Conservation (phyloP, 2,797 vertebrate species). For the Tragelaphus eurycerus region DNA sequence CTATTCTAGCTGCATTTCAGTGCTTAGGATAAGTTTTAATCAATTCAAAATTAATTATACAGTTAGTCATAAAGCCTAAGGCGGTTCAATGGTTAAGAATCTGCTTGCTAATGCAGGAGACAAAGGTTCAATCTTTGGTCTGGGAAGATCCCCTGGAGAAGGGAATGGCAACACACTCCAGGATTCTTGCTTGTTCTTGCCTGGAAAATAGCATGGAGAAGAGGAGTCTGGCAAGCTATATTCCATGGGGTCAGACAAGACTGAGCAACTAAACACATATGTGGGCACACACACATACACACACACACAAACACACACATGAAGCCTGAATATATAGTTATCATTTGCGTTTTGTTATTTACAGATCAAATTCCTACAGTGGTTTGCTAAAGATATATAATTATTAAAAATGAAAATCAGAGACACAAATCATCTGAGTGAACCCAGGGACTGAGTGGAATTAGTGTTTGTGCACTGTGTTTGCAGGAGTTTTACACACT, state of each 20-base stretch:
- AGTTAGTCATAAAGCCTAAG: background rate
- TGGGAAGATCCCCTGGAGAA: background rate
- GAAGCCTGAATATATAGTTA: background rate
- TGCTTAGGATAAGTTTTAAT: background rate
- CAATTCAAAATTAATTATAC: background rate
- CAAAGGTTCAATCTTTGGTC: background rate
- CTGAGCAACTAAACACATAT: background rate
- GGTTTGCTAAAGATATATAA: background rate
- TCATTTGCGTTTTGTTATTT: background rate
- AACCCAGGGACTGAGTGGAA: background rate
- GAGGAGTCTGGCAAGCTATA: background rate
- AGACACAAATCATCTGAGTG: background rate
- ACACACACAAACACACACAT: background rate
- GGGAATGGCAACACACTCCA: background rate
- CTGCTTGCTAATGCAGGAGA: background rate
- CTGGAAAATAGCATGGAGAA: background rate
- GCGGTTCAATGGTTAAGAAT: background rate
- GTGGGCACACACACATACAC: too few relatives aligned
- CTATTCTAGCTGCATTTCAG: background rate
- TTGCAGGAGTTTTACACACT: background rate
- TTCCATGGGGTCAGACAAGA: background rate
- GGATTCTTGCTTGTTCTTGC: background rate
- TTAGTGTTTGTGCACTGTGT: background rate
- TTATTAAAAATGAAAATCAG: background rate
- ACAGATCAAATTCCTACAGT: background rate